Percentiles rank a stretch among this genome's conserved stretches.
Evolutionary conservation across 2,888 invertebrate species (phyloP).

Genomic region (Morpho deidamia): DNA sequence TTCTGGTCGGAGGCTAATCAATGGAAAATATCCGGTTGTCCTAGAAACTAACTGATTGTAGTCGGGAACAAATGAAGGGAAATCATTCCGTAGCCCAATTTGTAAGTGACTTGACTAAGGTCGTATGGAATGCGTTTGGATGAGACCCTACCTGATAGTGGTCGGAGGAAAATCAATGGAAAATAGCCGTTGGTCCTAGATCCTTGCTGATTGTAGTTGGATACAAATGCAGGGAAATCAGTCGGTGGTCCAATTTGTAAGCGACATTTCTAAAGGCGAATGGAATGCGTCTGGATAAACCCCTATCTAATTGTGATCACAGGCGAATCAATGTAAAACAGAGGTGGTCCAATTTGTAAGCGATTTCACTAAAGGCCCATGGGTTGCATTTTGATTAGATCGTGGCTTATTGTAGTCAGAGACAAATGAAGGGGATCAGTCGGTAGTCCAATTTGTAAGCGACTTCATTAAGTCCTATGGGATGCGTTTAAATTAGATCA

Average conservation of each 20-base stretch:
- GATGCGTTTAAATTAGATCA: slow-evolving; percentile 11
- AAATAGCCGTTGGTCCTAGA: slow-evolving; percentile 28
- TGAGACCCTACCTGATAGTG: slow-evolving; percentile 25
- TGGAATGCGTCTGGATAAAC: too few species aligned
- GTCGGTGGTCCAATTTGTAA: slow-evolving; percentile 12
- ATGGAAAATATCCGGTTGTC: too few species aligned
- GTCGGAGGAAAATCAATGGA: slow-evolving; percentile 12
- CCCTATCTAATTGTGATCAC: too few species aligned
- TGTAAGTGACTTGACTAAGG: neutral
- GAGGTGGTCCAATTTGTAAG: slow-evolving; percentile 19
- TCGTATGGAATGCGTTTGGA: neutral
- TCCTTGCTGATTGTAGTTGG: slow-evolving; percentile 35
- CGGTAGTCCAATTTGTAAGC: too few species aligned
- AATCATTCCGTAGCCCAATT: too few species aligned
- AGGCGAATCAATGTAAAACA: too few species aligned
- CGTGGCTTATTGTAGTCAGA: too few species aligned
- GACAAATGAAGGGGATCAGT: too few species aligned
- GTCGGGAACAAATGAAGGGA: too few species aligned
- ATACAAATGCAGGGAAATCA: slow-evolving; percentile 59
- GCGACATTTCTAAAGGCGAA: slow-evolving; percentile 15
- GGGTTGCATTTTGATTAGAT: too few species aligned
- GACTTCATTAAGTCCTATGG: neutral
- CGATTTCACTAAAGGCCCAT: slow-evolving; percentile 6
- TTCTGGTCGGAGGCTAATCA: too few species aligned
- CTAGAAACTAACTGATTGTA: too few species aligned